Conservation (phyloP, 2,113 vertebrate genomes). For the Pygoscelis antarcticus region DNA sequence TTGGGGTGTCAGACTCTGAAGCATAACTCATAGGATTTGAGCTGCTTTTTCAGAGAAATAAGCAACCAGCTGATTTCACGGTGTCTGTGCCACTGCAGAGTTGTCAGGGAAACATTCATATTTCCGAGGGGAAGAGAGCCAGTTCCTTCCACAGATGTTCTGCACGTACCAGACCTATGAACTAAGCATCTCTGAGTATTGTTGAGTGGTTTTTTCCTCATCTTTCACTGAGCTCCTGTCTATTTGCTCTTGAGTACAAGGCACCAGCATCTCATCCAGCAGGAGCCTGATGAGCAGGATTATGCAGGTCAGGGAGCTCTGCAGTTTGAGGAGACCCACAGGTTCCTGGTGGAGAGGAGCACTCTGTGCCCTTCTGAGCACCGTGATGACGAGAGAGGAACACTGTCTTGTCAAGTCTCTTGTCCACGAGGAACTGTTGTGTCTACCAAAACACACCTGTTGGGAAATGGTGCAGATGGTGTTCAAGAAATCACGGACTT, state of each 20-base stretch:
- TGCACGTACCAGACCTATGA: background rate
- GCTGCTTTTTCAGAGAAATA: background rate
- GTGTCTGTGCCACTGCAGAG: background rate
- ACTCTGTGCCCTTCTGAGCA: background rate
- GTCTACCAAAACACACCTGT: background rate
- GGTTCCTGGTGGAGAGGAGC: fast-evolving
- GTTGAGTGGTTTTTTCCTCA: background rate
- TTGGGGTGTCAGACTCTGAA: background rate
- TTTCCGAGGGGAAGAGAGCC: background rate
- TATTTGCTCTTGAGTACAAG: background rate
- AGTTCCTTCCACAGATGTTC: background rate
- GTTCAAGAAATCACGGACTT: background rate
- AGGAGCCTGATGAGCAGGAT: background rate
- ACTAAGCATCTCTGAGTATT: background rate
- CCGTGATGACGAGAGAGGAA: background rate
- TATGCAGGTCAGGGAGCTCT: background rate
- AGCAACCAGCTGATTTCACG: background rate
- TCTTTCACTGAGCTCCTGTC: background rate
- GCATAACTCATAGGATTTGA: background rate
- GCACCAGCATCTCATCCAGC: background rate
- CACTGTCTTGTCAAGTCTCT: background rate
- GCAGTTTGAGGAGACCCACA: background rate
- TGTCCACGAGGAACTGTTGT: background rate
- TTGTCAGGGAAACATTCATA: constrained; percentile 12
- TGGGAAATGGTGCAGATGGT: background rate